A percentile compares a stretch with the other conserved stretches of the same genome.
These are phyloP conservation scores for Lacerta agilis DNA, from an alignment of 2,797 vertebrate genomes.

Conservation along the genomic window DNA sequence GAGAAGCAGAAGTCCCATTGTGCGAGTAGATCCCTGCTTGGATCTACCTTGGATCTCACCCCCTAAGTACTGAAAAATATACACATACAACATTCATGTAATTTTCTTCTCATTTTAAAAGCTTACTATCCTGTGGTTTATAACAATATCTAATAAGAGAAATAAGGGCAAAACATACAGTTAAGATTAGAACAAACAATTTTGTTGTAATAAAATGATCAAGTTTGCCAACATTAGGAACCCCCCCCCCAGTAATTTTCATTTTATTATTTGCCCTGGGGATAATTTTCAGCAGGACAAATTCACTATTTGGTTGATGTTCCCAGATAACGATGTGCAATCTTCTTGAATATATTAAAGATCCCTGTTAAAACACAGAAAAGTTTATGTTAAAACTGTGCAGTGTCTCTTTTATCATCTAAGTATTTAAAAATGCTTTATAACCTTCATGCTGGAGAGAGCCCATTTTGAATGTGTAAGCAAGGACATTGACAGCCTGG, in stretches of 20 bases:
- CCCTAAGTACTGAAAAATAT: not conserved
- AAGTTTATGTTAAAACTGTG: conserved; percentile 19
- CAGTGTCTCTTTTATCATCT: conserved; percentile 23
- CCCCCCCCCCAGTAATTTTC: conserved; percentile 20
- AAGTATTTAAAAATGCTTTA: conserved; percentile 35
- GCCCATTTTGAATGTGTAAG: not conserved
- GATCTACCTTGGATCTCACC: too few species aligned
- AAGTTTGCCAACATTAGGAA: not conserved
- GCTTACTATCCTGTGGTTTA: not conserved
- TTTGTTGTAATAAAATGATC: not conserved
- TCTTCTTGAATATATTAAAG: conserved; percentile 30
- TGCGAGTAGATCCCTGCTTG: too few species aligned
- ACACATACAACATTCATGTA: conserved; percentile 11
- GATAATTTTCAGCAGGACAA: conserved; percentile 33
- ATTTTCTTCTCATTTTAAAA: not conserved
- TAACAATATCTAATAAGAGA: not conserved
- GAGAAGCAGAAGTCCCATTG: too few species aligned
- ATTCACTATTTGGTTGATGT: conserved; percentile 30
- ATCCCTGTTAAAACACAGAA: conserved; percentile 34
- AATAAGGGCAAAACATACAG: not conserved
- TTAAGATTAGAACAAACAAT: not conserved
- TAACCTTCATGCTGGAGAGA: conserved; percentile 14
- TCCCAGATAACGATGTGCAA: conserved; percentile 36
- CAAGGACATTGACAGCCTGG: too few species aligned
- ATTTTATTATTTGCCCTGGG: conserved; percentile 29